Evolutionary conservation across 1,140 invertebrate species (phyloP), one percentile per base, ranked within the genome.

Genomic region (Heliconius hermathena): DNA sequence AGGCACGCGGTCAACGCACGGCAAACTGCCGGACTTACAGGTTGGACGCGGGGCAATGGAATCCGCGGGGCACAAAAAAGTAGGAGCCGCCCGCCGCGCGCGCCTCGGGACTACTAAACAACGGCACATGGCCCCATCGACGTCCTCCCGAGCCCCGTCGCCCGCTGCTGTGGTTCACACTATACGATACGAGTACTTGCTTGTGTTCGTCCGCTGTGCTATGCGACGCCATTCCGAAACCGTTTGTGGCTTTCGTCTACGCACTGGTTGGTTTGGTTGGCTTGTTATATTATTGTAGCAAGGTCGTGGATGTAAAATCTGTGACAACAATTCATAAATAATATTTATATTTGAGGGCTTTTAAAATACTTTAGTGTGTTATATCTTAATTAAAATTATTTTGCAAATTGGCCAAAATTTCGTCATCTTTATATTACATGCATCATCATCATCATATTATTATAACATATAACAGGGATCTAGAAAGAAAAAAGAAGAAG

Each of bases 1-100:
- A 86, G 86, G 82, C 88, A 81, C 79, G 91, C 92, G 92, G 92
- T 94, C 92, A 94, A 93, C 86, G 92, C 86, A 84, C 92, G 90
- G 85, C 90, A 91, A 94, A 93, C 90, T 93, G 92, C 92, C 90
- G 89, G 91, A 90, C 90, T 92, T 92, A 92, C 92, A 90, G 91
- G 91, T 93, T 94, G 91, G 86, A 90, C 92, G 91, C 91, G 91
- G 88, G 90, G 90, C 92, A 89, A 86, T 91, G 91, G 91, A 92
- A 94, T 93, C 90, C 88, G 88, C 87, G 87, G 88, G 88, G 86
- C 84, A 90, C 87, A 91, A 92, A 94, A 94, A 93, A 90, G 86
- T 89, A 90, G 83, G 84, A 84, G 84, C 84, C 83, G 88, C 84
- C 87, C 85, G 85, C 83, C 83, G 86, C 74, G 86, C 85, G 86